phyloP scores from a whole-genome alignment of 2,888 invertebrate species.

The Cheilosia grossa region DNA sequence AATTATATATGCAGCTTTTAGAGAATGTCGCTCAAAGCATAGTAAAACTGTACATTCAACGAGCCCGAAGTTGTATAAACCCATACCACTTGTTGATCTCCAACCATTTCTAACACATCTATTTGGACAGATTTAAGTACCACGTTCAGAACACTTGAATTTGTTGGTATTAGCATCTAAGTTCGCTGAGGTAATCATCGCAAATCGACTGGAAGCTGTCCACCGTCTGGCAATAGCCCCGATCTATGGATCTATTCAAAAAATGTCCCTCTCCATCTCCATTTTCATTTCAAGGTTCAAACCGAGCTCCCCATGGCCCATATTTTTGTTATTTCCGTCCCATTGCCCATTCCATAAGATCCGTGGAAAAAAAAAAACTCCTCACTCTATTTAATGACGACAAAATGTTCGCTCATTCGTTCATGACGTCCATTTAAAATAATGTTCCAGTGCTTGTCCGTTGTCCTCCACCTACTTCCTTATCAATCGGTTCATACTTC shows the following conservation, averaged over 20 bases:
- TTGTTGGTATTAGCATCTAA: no score
- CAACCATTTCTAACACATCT: no score
- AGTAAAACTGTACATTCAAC: no score
- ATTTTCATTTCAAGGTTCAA: neutral
- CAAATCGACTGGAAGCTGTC: no score
- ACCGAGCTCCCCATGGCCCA: neutral
- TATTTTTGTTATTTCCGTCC: neutral
- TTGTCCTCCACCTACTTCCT: constrained; percentile 38
- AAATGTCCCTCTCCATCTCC: neutral
- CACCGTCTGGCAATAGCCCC: no score
- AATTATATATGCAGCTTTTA: no score
- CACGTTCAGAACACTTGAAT: no score
- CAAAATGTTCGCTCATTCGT: neutral
- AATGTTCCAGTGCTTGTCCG: constrained; percentile 22
- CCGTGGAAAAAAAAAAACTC: neutral
- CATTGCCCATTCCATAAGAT: constrained; percentile 10
- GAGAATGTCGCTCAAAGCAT: no score
- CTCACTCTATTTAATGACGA: constrained; percentile 9
- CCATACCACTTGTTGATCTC: no score
- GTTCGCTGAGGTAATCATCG: no score
- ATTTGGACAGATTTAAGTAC: no score
- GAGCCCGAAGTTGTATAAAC: no score
- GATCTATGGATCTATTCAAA: neutral
- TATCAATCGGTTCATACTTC: constrained; percentile 35
- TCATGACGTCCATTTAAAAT: constrained; percentile 15